A percentile compares a stretch with the other conserved stretches of the same genome.
phyloP scores from a whole-genome alignment of 1,140 invertebrate species.

The Diploscapter pachys region DNA sequence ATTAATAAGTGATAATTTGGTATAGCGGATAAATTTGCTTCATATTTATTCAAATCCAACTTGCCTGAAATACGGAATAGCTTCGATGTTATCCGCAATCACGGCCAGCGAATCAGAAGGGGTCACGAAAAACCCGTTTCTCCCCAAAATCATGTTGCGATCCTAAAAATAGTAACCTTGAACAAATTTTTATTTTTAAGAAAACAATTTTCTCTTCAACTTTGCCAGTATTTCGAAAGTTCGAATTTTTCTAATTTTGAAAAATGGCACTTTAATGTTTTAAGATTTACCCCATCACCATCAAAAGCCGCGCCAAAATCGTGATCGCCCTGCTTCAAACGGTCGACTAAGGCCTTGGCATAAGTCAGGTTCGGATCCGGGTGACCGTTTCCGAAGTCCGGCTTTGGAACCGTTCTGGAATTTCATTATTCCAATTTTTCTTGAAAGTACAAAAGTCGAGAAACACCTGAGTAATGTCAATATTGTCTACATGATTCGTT shows the following conservation, averaged over 20 bases:
- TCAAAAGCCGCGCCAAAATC: slow-evolving; percentile 98
- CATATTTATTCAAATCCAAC: too few relatives aligned
- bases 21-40: too few relatives aligned
- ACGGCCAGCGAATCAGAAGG: slow-evolving; percentile 95
- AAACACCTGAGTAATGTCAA: not conserved
- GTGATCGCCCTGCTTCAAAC: slow-evolving; percentile 70
- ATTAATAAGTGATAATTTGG: too few relatives aligned
- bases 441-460: not conserved
- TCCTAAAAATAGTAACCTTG: slow-evolving; percentile 64
- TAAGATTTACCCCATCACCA: slow-evolving; percentile 78
- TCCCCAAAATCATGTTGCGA: slow-evolving; percentile 93
- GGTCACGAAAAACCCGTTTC: slow-evolving; percentile 93
- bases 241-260: too few relatives aligned
- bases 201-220: slow-evolving; percentile 12
- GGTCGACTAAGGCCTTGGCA: slow-evolving; percentile 80
- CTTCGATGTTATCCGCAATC: slow-evolving; percentile 81
- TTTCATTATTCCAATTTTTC: not conserved
- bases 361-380: slow-evolving; percentile 98
- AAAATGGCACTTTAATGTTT: too few relatives aligned
- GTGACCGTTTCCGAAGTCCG: slow-evolving; percentile 93
- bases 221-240: too few relatives aligned
- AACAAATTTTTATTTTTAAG: slow-evolving; percentile 8
- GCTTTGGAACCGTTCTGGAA: slow-evolving; percentile 58
- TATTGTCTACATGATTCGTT: too few relatives aligned
- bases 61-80: slow-evolving; percentile 82